Evolutionary conservation across 1,140 invertebrate species (phyloP).

Genomic region (Drosophila eugracilis): DNA sequence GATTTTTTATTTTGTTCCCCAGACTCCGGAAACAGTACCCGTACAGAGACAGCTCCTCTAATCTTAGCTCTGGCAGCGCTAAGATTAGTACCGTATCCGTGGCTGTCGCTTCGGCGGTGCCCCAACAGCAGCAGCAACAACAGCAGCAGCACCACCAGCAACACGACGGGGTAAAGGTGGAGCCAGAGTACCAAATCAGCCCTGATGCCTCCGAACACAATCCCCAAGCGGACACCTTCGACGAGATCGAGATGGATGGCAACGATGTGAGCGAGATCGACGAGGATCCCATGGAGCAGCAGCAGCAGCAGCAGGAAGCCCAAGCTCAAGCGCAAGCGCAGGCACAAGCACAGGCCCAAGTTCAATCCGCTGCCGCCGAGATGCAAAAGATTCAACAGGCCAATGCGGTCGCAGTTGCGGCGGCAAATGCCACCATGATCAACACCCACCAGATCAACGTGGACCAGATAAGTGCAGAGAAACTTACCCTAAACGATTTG

Average conservation of each 20-base stretch:
- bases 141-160: constrained; percentile 53
- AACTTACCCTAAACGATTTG: constrained; percentile 76
- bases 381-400: constrained; percentile 68
- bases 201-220: constrained; percentile 75
- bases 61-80: constrained; percentile 28
- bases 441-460: constrained; percentile 69
- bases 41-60: constrained; percentile 53
- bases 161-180: constrained; percentile 70
- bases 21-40: constrained; percentile 84
- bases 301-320: constrained; percentile 59
- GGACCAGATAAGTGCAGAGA: constrained; percentile 81
- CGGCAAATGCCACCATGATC: constrained; percentile 66
- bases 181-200: constrained; percentile 77
- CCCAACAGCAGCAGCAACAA: constrained; percentile 49
- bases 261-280: constrained; percentile 73
- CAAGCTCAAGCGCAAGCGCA: constrained; percentile 33
- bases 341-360: constrained; percentile 41
- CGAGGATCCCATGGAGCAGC: constrained; percentile 73
- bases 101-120: constrained; percentile 23
- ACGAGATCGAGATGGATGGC: constrained; percentile 80
- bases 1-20: neutral
- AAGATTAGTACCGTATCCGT: constrained; percentile 33
- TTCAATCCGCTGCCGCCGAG: constrained; percentile 61
- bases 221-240: constrained; percentile 69
- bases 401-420: constrained; percentile 54